Conservation (phyloP, 2,888 invertebrate genomes). For the Lepetodrilus schrolli region DNA sequence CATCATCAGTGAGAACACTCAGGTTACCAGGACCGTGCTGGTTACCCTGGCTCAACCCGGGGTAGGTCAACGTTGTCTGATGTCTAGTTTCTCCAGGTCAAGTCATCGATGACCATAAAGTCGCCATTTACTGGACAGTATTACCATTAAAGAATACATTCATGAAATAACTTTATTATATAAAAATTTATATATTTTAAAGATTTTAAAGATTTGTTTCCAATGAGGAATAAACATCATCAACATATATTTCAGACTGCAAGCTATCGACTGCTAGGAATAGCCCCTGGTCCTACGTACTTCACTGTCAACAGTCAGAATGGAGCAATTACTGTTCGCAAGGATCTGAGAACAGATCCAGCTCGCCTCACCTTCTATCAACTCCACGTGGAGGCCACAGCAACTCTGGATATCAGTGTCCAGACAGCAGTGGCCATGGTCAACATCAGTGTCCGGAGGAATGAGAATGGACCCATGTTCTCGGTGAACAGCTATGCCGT, state of each 20-base stretch:
- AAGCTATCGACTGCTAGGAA: conserved; percentile 50
- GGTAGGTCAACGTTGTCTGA: conserved; percentile 40
- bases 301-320: conserved; percentile 44
- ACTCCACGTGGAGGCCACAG: conserved; percentile 56
- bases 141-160: not conserved
- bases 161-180: no score
- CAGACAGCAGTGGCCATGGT: conserved; percentile 62
- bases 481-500: conserved; percentile 44
- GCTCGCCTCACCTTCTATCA: conserved; percentile 51
- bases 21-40: conserved; percentile 45
- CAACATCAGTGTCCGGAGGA: conserved; percentile 64
- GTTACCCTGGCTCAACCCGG: conserved; percentile 56
- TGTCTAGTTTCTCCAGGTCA: not conserved
- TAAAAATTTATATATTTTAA: no score
- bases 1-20: conserved; percentile 54
- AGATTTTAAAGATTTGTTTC: no score
- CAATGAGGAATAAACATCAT: no score
- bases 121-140: not conserved
- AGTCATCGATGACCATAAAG: not conserved
- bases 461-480: conserved; percentile 64
- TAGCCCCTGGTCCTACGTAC: conserved; percentile 48
- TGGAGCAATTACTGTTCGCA: conserved; percentile 49
- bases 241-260: conserved; percentile 50
- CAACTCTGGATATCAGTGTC: conserved; percentile 50
- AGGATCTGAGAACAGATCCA: conserved; percentile 53